phyloP scores from a whole-genome alignment of 53 echinoderm and acorn worm genomes.

The Stichopus horrens region DNA sequence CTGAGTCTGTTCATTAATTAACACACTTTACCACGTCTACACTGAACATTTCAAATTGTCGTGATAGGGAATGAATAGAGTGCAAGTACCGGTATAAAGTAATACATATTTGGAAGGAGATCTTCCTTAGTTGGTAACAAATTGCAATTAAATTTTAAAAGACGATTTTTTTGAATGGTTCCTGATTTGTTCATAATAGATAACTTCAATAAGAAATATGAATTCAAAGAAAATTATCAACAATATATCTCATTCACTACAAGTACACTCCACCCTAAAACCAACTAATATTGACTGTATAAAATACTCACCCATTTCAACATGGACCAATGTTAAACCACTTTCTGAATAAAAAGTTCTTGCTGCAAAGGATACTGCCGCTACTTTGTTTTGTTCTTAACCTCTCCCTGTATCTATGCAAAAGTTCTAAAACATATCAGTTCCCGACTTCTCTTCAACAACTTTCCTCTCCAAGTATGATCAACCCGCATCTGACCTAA shows the following conservation, averaged over 20 bases:
- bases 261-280: neutral
- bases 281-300: neutral
- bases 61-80: no score
- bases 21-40: no score
- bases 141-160: no score
- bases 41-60: no score
- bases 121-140: no score
- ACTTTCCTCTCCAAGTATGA: neutral
- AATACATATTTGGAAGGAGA: no score
- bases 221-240: no score
- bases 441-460: slow-evolving; percentile 10
- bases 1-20: no score
- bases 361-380: neutral
- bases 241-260: neutral
- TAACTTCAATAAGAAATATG: no score
- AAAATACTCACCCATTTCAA: slow-evolving; percentile 26
- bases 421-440: slow-evolving; percentile 6
- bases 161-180: no score
- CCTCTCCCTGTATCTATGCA: neutral
- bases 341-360: neutral
- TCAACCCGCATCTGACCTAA: slow-evolving; percentile 16
- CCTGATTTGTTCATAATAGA: no score
- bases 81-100: no score
- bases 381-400: neutral
- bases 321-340: neutral